Base-by-base conservation (phyloP, 2,888 invertebrate species). In the Sphecodes monilicornis region DNA sequence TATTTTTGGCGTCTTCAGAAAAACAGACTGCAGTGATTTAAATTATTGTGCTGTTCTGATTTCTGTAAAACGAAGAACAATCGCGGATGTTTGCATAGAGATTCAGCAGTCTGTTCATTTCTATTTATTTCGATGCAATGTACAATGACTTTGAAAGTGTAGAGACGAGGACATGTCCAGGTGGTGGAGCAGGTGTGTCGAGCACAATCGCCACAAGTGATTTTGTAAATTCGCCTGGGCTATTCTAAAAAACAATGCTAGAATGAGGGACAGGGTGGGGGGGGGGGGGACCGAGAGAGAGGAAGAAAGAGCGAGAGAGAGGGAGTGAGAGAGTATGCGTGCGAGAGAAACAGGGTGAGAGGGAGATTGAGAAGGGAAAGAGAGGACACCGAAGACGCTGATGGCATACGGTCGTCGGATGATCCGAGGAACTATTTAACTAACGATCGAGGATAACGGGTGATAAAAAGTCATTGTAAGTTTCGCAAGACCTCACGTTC, bases 401-500 rank as follows among this genome's bases (percentile, higher is more conserved):
- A n/a, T 22, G 64, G 43, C 68, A 64, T 54, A 41, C 43, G 39
- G 16, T n/a, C 29, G 50, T 36, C 74, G 69, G 41, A 54, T 60
- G 77, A 26, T 26, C 46, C 54, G 76, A 57, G 29, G 66, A 71
- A 66, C 29, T 70, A 78, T 80, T 84, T 57, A 73, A 84, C 46
- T 78, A 81, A 70, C 70, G 86, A 80, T 76, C 71, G 72, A 76
- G 76, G 79, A 85, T 83, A 88, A 90, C 80, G 83, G 83, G 80
- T 87, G 82, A 87, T 86, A 68, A 68, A 32, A 69, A 82, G 83
- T 80, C 50, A 64, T 86, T 80, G 78, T 80, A 87, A 85, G 82
- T 79, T 76, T 89, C 84, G 86, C 85, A 84, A 81, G 77, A 89
- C 87, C 81, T 84, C 88, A 86, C 82, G 84, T 86, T 89, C 85